Evolutionary conservation across 2,113 vertebrate species (phyloP).

Genomic region (Dasyurus viverrinus): DNA sequence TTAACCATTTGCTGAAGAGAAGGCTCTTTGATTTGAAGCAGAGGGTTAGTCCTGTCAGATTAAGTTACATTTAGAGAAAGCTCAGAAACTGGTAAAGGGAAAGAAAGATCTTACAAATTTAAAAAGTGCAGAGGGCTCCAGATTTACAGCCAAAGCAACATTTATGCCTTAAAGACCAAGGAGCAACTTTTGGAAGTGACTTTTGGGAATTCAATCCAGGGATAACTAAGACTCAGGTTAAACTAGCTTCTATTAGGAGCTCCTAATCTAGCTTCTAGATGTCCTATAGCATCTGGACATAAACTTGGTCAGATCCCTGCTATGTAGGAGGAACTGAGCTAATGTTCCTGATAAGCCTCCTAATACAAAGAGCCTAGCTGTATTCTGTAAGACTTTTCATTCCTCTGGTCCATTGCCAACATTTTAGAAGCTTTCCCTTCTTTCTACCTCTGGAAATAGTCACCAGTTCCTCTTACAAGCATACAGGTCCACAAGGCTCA

Average conservation of each 20-base stretch:
- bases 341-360: no score
- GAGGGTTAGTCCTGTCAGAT: background rate
- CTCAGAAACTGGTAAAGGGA: background rate
- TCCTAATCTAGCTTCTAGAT: background rate
- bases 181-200: background rate
- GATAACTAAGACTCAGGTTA: background rate
- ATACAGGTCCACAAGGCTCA: no score
- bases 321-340: background rate
- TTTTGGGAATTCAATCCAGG: background rate
- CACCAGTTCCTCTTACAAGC: no score
- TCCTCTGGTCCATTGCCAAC: no score
- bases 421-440: no score
- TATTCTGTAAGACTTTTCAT: no score
- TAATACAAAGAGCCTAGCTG: no score
- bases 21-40: background rate
- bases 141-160: background rate
- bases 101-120: background rate
- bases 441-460: no score
- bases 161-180: background rate
- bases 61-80: background rate
- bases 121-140: background rate
- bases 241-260: background rate
- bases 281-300: background rate
- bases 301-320: background rate
- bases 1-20: background rate